Evolutionary conservation across 2,797 vertebrate genomes (phyloP).

Genomic region (Lepidocolaptes lacrymiger): DNA sequence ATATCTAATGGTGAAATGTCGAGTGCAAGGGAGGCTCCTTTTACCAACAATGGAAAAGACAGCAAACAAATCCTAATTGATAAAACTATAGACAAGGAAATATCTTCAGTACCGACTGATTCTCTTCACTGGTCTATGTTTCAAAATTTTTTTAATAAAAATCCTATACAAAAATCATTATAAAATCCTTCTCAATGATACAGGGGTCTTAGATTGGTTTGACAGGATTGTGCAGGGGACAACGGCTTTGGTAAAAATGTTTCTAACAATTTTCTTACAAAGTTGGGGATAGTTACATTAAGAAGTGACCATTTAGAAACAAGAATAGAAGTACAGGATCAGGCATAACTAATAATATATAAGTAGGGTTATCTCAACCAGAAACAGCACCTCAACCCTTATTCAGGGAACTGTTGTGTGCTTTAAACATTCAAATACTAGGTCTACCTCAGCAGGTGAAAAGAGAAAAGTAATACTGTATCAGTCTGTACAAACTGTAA

Average conservation of each 20-base stretch:
- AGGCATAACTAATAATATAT: neutral
- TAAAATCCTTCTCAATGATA: neutral
- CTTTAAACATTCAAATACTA: neutral
- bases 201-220: neutral
- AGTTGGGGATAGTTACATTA: neutral
- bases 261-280: neutral
- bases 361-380: neutral
- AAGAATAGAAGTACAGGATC: neutral
- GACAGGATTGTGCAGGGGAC: neutral
- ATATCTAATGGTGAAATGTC: rapidly evolving
- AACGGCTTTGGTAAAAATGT: neutral
- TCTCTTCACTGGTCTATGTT: neutral
- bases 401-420: neutral
- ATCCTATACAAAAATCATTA: neutral
- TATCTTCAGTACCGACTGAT: neutral
- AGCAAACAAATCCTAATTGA: neutral
- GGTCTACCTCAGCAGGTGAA: neutral
- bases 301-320: neutral
- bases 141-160: too few species aligned
- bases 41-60: neutral
- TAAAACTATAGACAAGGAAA: neutral
- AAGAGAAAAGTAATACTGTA: neutral
- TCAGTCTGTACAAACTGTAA: neutral
- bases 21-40: neutral
- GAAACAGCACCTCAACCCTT: neutral